These are phyloP conservation scores for Oryctolagus cuniculus DNA, from an alignment of 2,113 vertebrate species.

Conservation along the genomic window DNA sequence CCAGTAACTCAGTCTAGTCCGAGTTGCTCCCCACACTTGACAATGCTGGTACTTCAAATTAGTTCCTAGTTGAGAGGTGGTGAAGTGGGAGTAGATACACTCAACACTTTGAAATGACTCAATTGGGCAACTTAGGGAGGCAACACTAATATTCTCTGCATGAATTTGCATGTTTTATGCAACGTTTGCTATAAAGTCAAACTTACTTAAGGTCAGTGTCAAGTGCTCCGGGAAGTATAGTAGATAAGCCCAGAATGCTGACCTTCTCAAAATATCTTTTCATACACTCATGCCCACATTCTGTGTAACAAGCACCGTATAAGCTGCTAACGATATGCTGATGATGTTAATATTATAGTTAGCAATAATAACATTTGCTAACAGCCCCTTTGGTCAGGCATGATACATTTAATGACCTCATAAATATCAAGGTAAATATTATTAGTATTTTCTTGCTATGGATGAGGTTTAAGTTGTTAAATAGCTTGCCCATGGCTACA, in stretches of 20 bases:
- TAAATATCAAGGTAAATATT: background rate
- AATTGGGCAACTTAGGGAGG: background rate
- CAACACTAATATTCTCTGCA: background rate
- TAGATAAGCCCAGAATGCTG: background rate
- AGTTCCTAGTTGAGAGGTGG: background rate
- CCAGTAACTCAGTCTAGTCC: no score
- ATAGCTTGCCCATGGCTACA: background rate
- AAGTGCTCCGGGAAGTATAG: background rate
- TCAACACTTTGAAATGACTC: background rate
- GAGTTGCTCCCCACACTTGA: no score
- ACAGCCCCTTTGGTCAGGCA: background rate
- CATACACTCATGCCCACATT: background rate
- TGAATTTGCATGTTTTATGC: background rate
- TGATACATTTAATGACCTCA: background rate
- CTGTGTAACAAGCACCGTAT: background rate
- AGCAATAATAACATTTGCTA: background rate
- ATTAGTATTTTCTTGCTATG: background rate
- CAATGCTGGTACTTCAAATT: no score
- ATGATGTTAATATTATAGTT: background rate
- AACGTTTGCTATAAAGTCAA: background rate
- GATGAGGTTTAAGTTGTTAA: background rate
- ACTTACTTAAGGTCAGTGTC: background rate
- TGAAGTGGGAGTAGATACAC: background rate
- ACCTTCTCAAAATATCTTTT: background rate
- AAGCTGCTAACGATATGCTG: background rate